Percentiles rank a stretch among this genome's conserved stretches.
phyloP scores from a whole-genome alignment of 2,888 invertebrate genomes.

The Ommatoiulus sabulosus region DNA sequence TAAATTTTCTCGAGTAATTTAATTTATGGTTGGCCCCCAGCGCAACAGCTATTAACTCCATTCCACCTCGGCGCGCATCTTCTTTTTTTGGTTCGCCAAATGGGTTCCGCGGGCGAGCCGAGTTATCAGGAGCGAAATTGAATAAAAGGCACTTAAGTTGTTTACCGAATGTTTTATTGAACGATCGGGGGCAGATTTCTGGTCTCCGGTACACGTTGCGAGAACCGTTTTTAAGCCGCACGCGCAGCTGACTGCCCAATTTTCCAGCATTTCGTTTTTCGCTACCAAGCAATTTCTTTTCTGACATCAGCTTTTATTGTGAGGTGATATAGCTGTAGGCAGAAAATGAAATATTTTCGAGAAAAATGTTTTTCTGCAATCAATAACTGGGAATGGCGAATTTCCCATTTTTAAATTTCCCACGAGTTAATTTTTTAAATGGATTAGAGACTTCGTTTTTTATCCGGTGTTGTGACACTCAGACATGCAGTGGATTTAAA shows the following conservation, averaged over 20 bases:
- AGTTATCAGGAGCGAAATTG: constrained; percentile 22
- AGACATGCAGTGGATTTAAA: no score
- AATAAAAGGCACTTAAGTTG: constrained; percentile 23
- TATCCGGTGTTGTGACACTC: no score
- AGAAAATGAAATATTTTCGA: no score
- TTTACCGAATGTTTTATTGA: constrained; percentile 26
- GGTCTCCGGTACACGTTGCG: background rate
- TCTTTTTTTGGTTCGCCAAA: background rate
- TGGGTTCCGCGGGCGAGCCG: background rate
- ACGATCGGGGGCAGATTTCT: background rate
- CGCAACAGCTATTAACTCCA: constrained; percentile 4
- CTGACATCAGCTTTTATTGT: no score
- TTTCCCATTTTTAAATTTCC: no score
- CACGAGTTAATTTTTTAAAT: no score
- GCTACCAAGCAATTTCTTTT: no score
- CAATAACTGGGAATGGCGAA: no score
- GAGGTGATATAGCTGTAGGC: no score
- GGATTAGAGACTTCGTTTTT: no score
- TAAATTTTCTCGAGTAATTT: background rate
- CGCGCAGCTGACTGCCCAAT: background rate
- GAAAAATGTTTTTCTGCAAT: no score
- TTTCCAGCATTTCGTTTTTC: background rate
- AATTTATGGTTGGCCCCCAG: background rate
- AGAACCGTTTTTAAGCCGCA: background rate
- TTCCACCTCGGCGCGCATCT: background rate